These are phyloP conservation scores for Zosterops lateralis DNA, from an alignment of 2,113 vertebrate genomes.

Conservation along the genomic window DNA sequence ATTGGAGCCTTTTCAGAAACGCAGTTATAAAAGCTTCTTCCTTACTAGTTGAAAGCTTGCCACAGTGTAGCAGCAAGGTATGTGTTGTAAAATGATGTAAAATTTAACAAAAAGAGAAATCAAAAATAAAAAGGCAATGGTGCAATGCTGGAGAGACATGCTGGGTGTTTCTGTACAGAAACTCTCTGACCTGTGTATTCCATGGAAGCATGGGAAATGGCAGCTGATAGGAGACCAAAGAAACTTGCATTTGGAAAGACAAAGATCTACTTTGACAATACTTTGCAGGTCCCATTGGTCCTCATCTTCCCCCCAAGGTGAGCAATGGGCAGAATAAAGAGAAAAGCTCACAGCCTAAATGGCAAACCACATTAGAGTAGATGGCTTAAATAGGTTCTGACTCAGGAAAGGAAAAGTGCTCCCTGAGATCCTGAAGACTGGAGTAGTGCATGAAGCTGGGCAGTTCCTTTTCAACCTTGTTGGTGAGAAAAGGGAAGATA, in stretches of 20 bases:
- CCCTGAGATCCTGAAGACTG: background rate
- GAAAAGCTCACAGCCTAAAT: background rate
- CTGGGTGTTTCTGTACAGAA: background rate
- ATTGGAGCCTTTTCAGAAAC: slow-evolving; percentile 53
- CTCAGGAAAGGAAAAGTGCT: background rate
- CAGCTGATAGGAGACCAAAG: background rate
- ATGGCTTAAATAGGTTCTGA: background rate
- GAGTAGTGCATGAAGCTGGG: background rate
- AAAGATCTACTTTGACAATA: background rate
- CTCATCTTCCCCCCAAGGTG: background rate
- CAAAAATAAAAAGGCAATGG: background rate
- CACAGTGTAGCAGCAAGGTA: background rate
- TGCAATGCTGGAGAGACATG: background rate
- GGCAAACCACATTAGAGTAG: background rate
- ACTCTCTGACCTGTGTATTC: background rate
- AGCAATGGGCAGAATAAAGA: background rate
- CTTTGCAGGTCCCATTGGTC: background rate
- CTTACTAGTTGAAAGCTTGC: slow-evolving; percentile 48
- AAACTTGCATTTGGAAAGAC: background rate
- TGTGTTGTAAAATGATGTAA: background rate
- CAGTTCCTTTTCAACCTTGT: background rate
- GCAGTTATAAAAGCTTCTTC: background rate
- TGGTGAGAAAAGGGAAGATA: background rate
- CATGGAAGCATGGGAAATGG: background rate
- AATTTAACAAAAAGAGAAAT: background rate